Conservation (phyloP, 2,113 vertebrate genomes). For the Pteropus alecto region DNA sequence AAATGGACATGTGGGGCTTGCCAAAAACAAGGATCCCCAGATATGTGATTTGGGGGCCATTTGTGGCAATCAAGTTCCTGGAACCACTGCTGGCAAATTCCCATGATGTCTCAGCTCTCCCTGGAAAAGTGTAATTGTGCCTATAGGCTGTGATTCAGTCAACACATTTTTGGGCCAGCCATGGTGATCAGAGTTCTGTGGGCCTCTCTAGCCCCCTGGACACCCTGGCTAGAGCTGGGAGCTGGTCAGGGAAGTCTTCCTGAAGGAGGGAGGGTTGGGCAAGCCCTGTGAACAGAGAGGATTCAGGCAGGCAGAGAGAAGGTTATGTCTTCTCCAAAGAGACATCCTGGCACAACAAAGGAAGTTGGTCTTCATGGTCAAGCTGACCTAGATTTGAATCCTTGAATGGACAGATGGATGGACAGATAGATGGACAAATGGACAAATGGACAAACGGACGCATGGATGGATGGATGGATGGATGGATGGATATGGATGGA, state of each 20-base stretch:
- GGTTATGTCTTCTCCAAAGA: not conserved
- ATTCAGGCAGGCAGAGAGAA: not conserved
- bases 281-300: not conserved
- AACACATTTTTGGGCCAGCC: not conserved
- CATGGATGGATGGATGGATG: no score
- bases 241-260: not conserved
- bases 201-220: not conserved
- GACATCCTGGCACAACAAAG: not conserved
- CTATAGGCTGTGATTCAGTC: not conserved
- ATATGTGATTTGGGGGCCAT: not conserved
- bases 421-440: no score
- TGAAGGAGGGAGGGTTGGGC: not conserved
- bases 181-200: not conserved
- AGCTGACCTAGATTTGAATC: not conserved
- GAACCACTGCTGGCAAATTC: not conserved
- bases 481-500: no score
- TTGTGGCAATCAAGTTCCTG: not conserved
- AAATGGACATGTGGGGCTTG: not conserved
- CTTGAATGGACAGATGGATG: not conserved
- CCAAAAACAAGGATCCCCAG: not conserved
- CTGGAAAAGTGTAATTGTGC: not conserved
- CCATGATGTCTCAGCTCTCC: not conserved
- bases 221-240: not conserved
- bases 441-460: not conserved
- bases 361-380: not conserved